phyloP scores from a whole-genome alignment of 2,888 invertebrate species.

The Hirtodrosophila duncani region DNA sequence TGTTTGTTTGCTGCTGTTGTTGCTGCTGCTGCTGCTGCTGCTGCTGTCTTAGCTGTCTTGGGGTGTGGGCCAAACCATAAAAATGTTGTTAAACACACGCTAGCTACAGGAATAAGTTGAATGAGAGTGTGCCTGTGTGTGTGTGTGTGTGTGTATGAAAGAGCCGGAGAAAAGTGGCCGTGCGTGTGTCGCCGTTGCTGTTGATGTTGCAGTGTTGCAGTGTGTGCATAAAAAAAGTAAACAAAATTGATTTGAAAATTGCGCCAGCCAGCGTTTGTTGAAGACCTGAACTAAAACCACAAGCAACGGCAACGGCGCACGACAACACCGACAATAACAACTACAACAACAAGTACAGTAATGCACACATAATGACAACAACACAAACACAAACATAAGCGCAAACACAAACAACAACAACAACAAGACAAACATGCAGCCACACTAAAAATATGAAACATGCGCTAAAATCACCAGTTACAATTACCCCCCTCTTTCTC shows the following conservation, averaged over 20 bases:
- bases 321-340: constrained; percentile 15
- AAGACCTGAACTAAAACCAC: constrained; percentile 41
- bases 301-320: constrained; percentile 17
- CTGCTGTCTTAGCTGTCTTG: constrained; percentile 31
- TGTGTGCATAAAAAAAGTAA: constrained; percentile 60
- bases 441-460: constrained; percentile 58
- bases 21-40: constrained; percentile 6
- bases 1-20: constrained; percentile 21
- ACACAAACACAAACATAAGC: too few relatives aligned
- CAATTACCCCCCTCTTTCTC: too few relatives aligned
- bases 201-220: constrained; percentile 5
- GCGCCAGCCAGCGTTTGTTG: constrained; percentile 54
- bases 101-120: constrained; percentile 15
- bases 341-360: constrained; percentile 27
- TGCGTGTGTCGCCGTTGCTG: constrained; percentile 59
- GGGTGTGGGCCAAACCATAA: constrained; percentile 77
- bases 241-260: constrained; percentile 76
- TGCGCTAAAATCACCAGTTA: constrained; percentile 59
- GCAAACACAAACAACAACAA: constrained; percentile 26
- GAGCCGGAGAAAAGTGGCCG: constrained; percentile 50
- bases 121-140: background rate
- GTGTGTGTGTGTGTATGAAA: constrained; percentile 1
- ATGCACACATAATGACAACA: constrained; percentile 57
- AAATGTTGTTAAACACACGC: constrained; percentile 75
- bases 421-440: constrained; percentile 35